A percentile compares a stretch with the other conserved stretches of the same genome.
These are phyloP conservation scores for Sinotaia quadrata DNA, from an alignment of 2,888 invertebrate genomes.

Conservation along the genomic window DNA sequence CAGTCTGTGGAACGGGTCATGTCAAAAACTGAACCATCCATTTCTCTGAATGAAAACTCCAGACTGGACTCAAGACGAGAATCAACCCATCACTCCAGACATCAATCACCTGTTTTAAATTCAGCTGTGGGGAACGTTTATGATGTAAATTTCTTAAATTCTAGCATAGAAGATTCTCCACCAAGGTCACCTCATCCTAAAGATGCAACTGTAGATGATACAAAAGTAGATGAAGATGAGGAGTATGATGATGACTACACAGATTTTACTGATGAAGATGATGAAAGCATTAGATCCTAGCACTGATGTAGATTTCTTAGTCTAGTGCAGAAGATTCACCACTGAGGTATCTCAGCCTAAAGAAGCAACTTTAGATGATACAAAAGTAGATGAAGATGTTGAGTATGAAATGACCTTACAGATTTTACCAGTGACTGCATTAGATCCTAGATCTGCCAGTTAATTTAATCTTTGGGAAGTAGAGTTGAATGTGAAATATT, in stretches of 20 bases:
- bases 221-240: not conserved
- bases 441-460: no score
- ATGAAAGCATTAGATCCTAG: no score
- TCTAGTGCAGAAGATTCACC: not conserved
- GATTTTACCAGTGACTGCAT: conserved; percentile 16
- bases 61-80: not conserved
- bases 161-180: not conserved
- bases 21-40: conserved; percentile 6
- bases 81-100: not conserved
- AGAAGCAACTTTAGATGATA: not conserved
- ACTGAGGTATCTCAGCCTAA: not conserved
- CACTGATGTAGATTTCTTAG: conserved; percentile 11
- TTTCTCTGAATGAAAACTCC: not conserved
- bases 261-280: conserved; percentile 17
- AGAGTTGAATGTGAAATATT: no score
- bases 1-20: conserved; percentile 6
- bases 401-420: conserved; percentile 18
- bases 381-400: not conserved
- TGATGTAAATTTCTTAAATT: conserved; percentile 16
- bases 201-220: not conserved
- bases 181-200: not conserved
- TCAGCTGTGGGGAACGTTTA: conserved; percentile 14
- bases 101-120: not conserved
- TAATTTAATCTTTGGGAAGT: no score
- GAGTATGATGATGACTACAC: conserved; percentile 21